Conservation (phyloP, 1,140 invertebrate genomes). For the Drosophila saltans region DNA sequence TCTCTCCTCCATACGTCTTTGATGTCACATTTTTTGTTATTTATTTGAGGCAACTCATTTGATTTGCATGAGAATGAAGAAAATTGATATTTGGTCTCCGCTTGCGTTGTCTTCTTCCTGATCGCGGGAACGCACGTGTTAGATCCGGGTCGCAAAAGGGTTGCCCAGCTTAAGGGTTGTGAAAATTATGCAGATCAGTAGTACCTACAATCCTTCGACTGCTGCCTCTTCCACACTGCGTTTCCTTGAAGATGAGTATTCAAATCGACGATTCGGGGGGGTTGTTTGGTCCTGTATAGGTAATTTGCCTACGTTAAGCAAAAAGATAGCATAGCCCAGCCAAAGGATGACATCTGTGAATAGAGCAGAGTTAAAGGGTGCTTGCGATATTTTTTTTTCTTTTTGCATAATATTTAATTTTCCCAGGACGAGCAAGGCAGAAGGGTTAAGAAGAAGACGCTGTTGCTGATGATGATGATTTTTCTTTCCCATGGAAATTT, state of each 20-base stretch:
- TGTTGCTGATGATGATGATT: constrained; percentile 32
- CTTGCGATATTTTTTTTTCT: constrained; percentile 29
- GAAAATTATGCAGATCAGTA: constrained; percentile 79
- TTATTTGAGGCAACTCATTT: constrained; percentile 77
- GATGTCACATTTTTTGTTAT: constrained; percentile 76
- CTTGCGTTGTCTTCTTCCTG: constrained; percentile 59
- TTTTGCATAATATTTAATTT: constrained; percentile 81
- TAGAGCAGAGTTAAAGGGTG: constrained; percentile 32
- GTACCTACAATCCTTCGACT: constrained; percentile 48
- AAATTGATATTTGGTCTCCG: constrained; percentile 80
- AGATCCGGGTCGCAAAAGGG: constrained; percentile 36
- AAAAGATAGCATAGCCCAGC: constrained; percentile 61
- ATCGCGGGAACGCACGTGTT: constrained; percentile 66
- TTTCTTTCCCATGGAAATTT: constrained; percentile 78
- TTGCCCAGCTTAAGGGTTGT: constrained; percentile 61
- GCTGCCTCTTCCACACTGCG: constrained; percentile 17
- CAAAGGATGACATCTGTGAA: constrained; percentile 77
- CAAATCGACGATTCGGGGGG: constrained; percentile 56
- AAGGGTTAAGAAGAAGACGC: constrained; percentile 48
- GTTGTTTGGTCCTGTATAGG: constrained; percentile 42
- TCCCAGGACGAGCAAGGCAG: constrained; percentile 52
- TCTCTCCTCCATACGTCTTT: constrained; percentile 24
- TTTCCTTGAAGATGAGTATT: constrained; percentile 72
- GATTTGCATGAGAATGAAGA: constrained; percentile 80
- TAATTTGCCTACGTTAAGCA: constrained; percentile 70